Evolutionary conservation across 2,113 vertebrate genomes (phyloP).

Genomic region (Nyctibius bracteatus): DNA sequence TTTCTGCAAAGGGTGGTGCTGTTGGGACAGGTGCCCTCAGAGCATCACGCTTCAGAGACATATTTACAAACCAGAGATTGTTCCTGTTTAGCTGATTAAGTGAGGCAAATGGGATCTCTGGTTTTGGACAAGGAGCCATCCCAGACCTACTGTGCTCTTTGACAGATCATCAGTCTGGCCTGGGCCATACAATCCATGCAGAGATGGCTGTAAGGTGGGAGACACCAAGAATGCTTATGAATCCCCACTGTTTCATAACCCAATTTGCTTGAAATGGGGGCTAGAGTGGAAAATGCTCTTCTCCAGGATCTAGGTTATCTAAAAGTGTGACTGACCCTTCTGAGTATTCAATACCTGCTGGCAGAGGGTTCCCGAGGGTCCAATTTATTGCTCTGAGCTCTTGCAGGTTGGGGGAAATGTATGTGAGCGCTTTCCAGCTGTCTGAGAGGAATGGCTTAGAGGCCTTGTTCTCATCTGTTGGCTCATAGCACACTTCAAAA

Average conservation of each 20-base stretch:
- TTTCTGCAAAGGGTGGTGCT: not conserved
- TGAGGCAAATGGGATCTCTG: not conserved
- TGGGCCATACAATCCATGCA: fast-evolving
- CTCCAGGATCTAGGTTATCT: not conserved
- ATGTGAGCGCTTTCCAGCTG: conserved; percentile 84
- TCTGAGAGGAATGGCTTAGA: conserved; percentile 87
- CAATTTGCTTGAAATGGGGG: not conserved
- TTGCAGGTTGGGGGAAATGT: conserved; percentile 83
- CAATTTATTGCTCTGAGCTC: conserved; percentile 83
- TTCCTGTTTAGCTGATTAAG: not conserved
- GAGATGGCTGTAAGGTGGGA: not conserved
- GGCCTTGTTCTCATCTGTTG: conserved; percentile 85
- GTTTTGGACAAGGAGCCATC: not conserved
- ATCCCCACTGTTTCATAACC: not conserved
- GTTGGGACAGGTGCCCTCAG: not conserved
- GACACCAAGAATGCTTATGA: not conserved
- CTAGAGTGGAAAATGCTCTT: not conserved
- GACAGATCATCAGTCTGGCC: not conserved
- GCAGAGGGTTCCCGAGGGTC: conserved; percentile 76
- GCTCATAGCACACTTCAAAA: conserved; percentile 88
- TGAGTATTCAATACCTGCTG: conserved; percentile 73
- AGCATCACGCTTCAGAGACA: not conserved
- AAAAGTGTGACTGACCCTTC: not conserved
- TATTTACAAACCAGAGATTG: not conserved
- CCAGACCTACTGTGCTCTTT: not conserved